These are phyloP conservation scores for Tragulus kanchil DNA, from an alignment of 2,113 vertebrate genomes.

Conservation along the genomic window DNA sequence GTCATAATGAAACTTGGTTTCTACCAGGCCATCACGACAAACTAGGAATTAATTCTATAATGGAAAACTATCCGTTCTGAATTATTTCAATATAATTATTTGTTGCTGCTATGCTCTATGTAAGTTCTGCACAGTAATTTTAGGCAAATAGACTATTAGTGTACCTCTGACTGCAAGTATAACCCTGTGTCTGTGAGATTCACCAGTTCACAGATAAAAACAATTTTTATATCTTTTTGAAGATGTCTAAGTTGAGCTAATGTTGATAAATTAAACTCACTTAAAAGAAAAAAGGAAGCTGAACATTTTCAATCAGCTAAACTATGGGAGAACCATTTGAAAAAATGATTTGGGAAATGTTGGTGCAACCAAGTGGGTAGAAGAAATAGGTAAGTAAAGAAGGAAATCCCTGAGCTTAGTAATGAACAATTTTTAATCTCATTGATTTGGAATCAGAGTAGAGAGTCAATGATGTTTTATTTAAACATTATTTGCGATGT, in stretches of 20 bases:
- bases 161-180: neutral
- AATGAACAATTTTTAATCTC: neutral
- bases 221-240: neutral
- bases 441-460: neutral
- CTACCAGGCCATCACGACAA: conserved; percentile 11
- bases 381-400: neutral
- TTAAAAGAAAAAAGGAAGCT: neutral
- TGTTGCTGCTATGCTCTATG: conserved; percentile 80
- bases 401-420: neutral
- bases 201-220: neutral
- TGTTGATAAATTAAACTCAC: neutral
- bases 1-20: conserved; percentile 18
- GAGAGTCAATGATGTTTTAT: neutral
- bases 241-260: neutral
- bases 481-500: neutral
- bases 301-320: neutral
- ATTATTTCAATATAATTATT: conserved; percentile 66
- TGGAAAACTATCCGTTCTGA: conserved; percentile 71
- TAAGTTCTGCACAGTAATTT: conserved; percentile 37
- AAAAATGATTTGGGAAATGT: neutral
- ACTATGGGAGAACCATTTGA: neutral
- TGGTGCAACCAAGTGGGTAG: neutral
- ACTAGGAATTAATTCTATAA: conserved; percentile 46
- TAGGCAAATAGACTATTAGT: neutral
- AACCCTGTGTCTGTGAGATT: neutral